phyloP scores from a whole-genome alignment of 2,113 vertebrate species.

The Smithornis capensis region DNA sequence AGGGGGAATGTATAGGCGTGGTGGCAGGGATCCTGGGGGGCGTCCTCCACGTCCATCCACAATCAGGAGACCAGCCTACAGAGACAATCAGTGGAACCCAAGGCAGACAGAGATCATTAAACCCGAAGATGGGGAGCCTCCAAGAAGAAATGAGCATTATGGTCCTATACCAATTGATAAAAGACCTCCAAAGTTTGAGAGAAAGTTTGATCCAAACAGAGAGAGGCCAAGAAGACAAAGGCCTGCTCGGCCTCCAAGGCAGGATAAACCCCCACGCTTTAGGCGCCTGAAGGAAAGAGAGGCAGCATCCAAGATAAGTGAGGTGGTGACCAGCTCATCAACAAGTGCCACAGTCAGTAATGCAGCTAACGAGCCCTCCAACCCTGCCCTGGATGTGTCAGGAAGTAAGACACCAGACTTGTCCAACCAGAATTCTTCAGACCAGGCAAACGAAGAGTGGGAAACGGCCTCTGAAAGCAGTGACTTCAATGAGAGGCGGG shows the following conservation, averaged over 20 bases:
- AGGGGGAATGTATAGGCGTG: conserved; percentile 88
- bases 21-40: conserved; percentile 81
- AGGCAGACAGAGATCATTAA: conserved; percentile 84
- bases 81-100: conserved; percentile 93
- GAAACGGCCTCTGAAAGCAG: conserved; percentile 98
- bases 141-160: conserved; percentile 75
- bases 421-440: conserved; percentile 98
- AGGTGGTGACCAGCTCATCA: conserved; percentile 37
- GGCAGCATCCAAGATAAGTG: conserved; percentile 78
- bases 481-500: conserved; percentile 95
- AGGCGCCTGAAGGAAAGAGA: conserved; percentile 92
- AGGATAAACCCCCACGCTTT: conserved; percentile 96
- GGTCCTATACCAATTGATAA: conserved; percentile 74
- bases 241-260: conserved; percentile 91
- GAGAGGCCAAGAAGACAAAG: conserved; percentile 91
- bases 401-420: conserved; percentile 96
- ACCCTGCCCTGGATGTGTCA: conserved; percentile 66
- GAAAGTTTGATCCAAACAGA: conserved; percentile 86
- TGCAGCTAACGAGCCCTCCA: conserved; percentile 66
- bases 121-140: conserved; percentile 73
- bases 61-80: conserved; percentile 79
- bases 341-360: conserved; percentile 53
- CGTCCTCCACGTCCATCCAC: conserved; percentile 84
- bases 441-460: conserved; percentile 99
- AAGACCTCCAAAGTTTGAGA: conserved; percentile 85